Base-by-base conservation (phyloP, 2,797 vertebrate species). In the Nannoperca australis region DNA sequence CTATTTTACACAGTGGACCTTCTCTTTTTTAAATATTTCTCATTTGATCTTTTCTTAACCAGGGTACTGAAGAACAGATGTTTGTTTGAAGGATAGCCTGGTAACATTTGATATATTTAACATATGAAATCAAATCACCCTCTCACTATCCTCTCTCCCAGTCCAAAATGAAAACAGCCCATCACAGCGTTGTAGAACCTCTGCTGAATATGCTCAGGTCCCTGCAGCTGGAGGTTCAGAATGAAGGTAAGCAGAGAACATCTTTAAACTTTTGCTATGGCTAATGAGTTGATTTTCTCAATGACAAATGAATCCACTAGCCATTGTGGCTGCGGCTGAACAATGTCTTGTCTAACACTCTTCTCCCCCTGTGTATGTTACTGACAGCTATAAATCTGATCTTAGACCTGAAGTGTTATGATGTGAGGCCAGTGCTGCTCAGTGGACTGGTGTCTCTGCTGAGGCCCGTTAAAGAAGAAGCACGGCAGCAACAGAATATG, bases 381-480 rank as follows among this genome's bases (percentile, higher is more conserved):
- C 20, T 81, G 50, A 18, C 88, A 98, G 96, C 94, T 75, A 91
- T 95, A 36, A 92, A 93, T 81, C 86, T 97, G 32, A 96, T 97
- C 60, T 92, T 83, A 83, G 93, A 92, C 20, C 93, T 97, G 15
- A 91, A 83, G 88, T 44, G 80, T 63, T 94, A 80, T 1, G 91
- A 95, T 3, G 84, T 96, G 38, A 95, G 85, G 47, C 45, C 83
- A 0, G 30, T 73, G 0, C 86, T 98, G 51, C 93, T 98, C 54
- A 83, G 81, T 18, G 93, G 94, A 65, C 90, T 98, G 2, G 93
- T 97, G 59, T 71, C 63, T 0, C 84, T 96, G 42, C 93, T 97
- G 76, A 95, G 81, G 42, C 94, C 95, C 0, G 17, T 80, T 0
- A 80, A 71, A 64, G 89, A 89, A 22, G 81, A 79, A 66, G 22